Evolutionary conservation across 1,140 invertebrate species (phyloP), one percentile per base, ranked within the genome.

Genomic region (Microplitis mediator): DNA sequence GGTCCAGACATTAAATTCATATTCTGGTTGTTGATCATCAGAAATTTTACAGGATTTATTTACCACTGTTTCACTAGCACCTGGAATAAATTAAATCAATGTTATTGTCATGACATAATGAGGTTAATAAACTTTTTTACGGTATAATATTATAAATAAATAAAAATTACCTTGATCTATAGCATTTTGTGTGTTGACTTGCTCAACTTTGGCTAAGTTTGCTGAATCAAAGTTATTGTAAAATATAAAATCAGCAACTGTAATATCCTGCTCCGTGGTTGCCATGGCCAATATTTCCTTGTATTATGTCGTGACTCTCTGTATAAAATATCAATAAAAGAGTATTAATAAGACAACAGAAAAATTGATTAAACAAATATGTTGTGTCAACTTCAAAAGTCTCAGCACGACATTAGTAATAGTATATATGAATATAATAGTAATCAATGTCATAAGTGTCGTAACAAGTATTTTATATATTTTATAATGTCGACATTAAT

Each of bases 1-100:
- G 2, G 95, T 97, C 95, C 95, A 97, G 23, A 97, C 83, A 86
- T 97, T 95, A 82, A 95, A 96, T 84, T 97, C 95, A 88, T 91
- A 91, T 79, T 95, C 92, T 32, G 89, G 88, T 56, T 81, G 79
- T 52, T 90, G 39, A 45, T 45, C 88, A 39, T 85, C 78, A 78
- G 85, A 58, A 66, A 65, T 69, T 83, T 84, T 81, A 32, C 75
- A 74, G 5, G 71, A 79, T 74, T 81, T 84, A 56, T 62, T 67
- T 34, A 79, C 39, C 6, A 45, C 76, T 16, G 34, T 63, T 23
- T 81, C 77, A 51, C 32, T 74, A 54, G 32, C 69, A 72, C 77
- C 80, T 81, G 64, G 68, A 62, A 50, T 54, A 39, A 62, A 78
- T 67, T 35, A 16, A 16, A n/a, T 35, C 36, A 70, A 73, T 65